Evolutionary conservation across 1,140 invertebrate species (phyloP).

Genomic region (Harlomillsia oculata): DNA sequence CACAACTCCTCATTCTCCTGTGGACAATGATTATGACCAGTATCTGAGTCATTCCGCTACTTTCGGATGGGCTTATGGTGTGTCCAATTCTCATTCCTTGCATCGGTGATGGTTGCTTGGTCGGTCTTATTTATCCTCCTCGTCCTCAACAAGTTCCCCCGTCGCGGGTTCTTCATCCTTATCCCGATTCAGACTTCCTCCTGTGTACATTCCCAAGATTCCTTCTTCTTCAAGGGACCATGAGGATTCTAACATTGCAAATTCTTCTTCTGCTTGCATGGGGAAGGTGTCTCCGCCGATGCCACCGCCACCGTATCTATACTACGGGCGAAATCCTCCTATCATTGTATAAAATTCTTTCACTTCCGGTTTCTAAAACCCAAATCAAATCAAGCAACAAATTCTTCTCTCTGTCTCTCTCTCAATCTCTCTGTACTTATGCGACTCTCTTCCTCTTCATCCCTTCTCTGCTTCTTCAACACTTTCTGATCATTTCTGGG

Average conservation of each 20-base stretch:
- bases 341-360: constrained; percentile 26
- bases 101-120: constrained; percentile 11
- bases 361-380: too few species aligned
- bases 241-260: too few species aligned
- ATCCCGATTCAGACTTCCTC: neutral
- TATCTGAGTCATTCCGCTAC: too few species aligned
- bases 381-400: neutral
- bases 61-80: constrained; percentile 19
- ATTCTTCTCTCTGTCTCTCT: constrained; percentile 1
- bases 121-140: neutral
- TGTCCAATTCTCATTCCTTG: neutral
- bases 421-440: neutral
- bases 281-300: constrained; percentile 20
- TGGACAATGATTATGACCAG: too few species aligned
- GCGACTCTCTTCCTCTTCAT: neutral
- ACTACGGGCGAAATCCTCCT: constrained; percentile 30
- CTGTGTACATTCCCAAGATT: too few species aligned
- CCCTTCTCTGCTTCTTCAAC: too few species aligned
- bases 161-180: too few species aligned
- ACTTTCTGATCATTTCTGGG: too few species aligned
- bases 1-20: too few species aligned
- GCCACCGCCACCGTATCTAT: constrained; percentile 25
- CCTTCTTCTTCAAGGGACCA: too few species aligned
- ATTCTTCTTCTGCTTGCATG: neutral
- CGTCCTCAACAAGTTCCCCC: too few species aligned